These are phyloP conservation scores for Heteromormyrus szaboi DNA, from an alignment of 2,797 vertebrate genomes.

Conservation along the genomic window DNA sequence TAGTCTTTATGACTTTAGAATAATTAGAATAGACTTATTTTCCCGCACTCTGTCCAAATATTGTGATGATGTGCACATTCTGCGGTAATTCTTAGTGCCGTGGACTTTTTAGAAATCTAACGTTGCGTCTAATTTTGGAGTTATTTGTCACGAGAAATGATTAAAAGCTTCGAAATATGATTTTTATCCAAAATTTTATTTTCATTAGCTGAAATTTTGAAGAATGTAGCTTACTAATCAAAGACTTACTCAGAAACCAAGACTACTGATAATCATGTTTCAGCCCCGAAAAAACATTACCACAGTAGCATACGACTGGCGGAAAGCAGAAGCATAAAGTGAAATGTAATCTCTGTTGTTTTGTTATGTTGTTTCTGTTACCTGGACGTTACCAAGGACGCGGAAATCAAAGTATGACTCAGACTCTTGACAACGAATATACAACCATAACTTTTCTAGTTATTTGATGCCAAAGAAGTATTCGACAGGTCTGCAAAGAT, in stretches of 20 bases:
- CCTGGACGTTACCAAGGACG: slow-evolving; percentile 22
- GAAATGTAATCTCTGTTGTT: slow-evolving; percentile 20
- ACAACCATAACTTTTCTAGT: neutral
- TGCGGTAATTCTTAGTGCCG: neutral
- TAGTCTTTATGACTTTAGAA: neutral
- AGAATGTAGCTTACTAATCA: neutral
- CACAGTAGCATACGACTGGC: neutral
- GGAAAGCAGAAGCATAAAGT: slow-evolving; percentile 32
- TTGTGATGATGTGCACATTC: neutral
- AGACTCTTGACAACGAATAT: neutral
- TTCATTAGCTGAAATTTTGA: neutral
- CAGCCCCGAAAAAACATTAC: neutral
- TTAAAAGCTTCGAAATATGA: neutral
- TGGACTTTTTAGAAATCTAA: neutral
- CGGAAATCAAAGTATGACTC: neutral
- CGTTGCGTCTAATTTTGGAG: neutral
- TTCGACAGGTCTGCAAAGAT: neutral
- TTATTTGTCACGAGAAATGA: neutral
- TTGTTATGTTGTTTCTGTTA: slow-evolving; percentile 28
- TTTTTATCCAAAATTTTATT: neutral
- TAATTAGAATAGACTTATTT: neutral
- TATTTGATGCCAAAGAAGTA: neutral
- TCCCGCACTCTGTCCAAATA: neutral
- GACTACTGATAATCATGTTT: neutral
- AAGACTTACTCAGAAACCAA: neutral